phyloP scores from a whole-genome alignment of 2,888 invertebrate genomes.

The Agrypnus murinus region DNA sequence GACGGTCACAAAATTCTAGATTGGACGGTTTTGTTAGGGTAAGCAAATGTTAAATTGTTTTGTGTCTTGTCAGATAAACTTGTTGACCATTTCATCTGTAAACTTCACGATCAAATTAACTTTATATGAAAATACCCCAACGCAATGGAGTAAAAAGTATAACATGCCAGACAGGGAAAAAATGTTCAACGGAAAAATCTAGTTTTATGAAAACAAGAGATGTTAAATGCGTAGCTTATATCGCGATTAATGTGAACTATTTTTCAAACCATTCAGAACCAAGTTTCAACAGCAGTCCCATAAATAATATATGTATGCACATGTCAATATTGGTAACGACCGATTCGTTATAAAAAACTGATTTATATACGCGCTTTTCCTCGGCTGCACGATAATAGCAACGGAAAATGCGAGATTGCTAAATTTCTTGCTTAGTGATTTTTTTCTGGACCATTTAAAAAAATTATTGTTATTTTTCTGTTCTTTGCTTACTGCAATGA shows the following conservation, averaged over 20 bases:
- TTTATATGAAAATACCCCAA: neutral
- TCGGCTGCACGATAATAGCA: neutral
- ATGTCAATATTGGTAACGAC: neutral
- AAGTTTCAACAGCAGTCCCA: slow-evolving; percentile 14
- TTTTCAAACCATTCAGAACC: slow-evolving; percentile 20
- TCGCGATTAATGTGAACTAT: slow-evolving; percentile 17
- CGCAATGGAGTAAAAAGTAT: neutral
- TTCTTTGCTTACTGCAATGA: too few species aligned
- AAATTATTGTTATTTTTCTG: neutral
- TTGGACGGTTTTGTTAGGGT: neutral
- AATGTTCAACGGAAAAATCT: neutral
- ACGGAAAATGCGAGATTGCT: neutral
- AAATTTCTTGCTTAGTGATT: neutral
- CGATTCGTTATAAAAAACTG: slow-evolving; percentile 8
- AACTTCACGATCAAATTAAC: slow-evolving; percentile 2
- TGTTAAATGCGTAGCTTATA: neutral
- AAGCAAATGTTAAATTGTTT: slow-evolving; percentile 20
- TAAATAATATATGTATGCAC: slow-evolving; percentile 23
- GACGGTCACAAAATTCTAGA: slow-evolving; percentile 14
- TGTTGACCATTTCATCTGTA: slow-evolving; percentile 1
- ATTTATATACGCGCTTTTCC: slow-evolving; percentile 6
- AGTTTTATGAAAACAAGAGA: neutral
- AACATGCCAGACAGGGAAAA: neutral
- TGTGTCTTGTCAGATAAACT: slow-evolving; percentile 7
- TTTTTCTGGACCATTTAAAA: neutral